A percentile compares a stretch with the other conserved stretches of the same genome.
phyloP scores from a whole-genome alignment of 2,797 vertebrate genomes.

The Enteromius mattozi region DNA sequence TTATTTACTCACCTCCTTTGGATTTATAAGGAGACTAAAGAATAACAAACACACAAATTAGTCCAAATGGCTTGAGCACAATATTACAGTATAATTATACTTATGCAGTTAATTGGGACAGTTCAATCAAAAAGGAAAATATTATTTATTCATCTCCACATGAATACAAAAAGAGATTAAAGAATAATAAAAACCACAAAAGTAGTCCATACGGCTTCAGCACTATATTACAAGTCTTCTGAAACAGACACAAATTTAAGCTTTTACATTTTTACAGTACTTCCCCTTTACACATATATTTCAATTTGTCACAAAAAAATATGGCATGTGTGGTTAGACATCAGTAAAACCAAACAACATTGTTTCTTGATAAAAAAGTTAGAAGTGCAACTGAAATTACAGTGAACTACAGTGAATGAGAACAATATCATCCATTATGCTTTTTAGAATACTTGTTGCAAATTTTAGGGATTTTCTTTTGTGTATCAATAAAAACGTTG shows the following conservation, averaged over 20 bases:
- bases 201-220: background rate
- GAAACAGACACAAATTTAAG: no score
- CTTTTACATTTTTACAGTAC: no score
- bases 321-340: background rate
- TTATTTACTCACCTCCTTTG: background rate
- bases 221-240: background rate
- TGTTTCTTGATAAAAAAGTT: background rate
- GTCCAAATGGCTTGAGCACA: background rate
- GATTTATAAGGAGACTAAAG: background rate
- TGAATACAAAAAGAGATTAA: background rate
- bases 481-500: background rate
- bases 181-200: background rate
- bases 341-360: background rate
- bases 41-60: background rate
- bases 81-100: conserved; percentile 47
- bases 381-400: background rate
- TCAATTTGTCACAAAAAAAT: background rate
- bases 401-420: background rate
- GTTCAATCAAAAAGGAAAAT: background rate
- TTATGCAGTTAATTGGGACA: conserved; percentile 6
- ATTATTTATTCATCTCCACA: background rate
- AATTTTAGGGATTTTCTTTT: background rate
- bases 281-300: background rate
- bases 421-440: background rate
- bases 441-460: background rate